Evolutionary conservation across 2,888 invertebrate genomes (phyloP), one percentile per base, ranked within the genome.

Genomic region (Tortricodes alternella): DNA sequence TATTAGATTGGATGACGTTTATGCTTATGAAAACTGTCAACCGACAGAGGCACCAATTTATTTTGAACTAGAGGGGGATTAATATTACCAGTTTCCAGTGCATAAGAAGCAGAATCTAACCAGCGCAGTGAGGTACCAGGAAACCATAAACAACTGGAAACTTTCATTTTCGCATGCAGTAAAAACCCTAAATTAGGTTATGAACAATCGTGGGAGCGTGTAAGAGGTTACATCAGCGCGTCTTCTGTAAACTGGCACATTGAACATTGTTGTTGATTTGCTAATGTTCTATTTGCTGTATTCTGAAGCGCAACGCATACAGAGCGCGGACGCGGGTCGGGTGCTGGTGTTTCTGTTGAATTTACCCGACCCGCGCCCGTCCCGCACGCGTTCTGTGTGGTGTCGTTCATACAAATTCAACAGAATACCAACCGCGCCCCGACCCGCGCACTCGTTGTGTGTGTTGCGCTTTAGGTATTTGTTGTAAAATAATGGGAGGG

Each of bases 121-220:
- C 38, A 11, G 18, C 16, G 24, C 11, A 23, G 38, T n/a, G 50
- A 21, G 41, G 5, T 38, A 56, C 56, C 56, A 56, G 43, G 49
- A 56, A 50, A 37, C 37, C 35, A 35, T 27, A 37, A 27, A 24
- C 9, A 21, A 18, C 18, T 24, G 49, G 24, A 49, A 29, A 56
- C 56, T 56, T 56, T 56, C 56, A 37, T 55, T 49, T 32, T 29
- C 39, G 23, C 52, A 43, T 59, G 43, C 50, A 48, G 60, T 65
- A 71, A 72, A 74, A 74, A 74, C 74, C 72, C 70, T 67, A 68
- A 74, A 70, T 72, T 71, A 64, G 71, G 65, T 64, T 65, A 56
- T 58, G 58, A 56, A 64, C 62, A 66, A 64, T 63, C 63, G 66
- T 67, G 67, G 61, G 67, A 67, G 32, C 38, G 35, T 23, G 41